A percentile compares a stretch with the other conserved stretches of the same genome.
These are phyloP conservation scores for Drosophila oshimai DNA, from an alignment of 1,140 invertebrate genomes.

Conservation along the genomic window DNA sequence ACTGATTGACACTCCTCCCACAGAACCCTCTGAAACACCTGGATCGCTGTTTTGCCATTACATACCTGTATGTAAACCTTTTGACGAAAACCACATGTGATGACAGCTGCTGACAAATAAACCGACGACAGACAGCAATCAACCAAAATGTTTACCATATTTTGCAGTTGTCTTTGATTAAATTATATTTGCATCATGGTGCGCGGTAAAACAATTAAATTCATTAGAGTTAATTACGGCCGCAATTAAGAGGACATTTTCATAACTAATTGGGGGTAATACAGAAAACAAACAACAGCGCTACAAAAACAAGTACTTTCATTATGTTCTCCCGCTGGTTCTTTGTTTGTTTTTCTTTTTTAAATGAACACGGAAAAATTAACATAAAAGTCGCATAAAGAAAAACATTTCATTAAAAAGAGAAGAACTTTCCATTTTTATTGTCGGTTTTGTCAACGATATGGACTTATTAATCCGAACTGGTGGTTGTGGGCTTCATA, in stretches of 20 bases:
- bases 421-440: not conserved
- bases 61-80: conserved; percentile 10
- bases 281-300: conserved; percentile 10
- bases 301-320: conserved; percentile 35
- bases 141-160: conserved; percentile 20
- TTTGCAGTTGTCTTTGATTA: conserved; percentile 51
- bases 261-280: conserved; percentile 60
- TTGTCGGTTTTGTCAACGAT: not conserved
- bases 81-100: conserved; percentile 39
- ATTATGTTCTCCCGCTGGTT: conserved; percentile 35
- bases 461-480: not conserved
- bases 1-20: not conserved
- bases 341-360: conserved; percentile 41
- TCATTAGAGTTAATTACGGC: conserved; percentile 68
- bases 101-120: conserved; percentile 61
- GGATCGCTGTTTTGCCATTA: conserved; percentile 13
- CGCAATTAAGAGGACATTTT: conserved; percentile 70
- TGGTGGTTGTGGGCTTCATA: not conserved
- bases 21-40: not conserved
- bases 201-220: conserved; percentile 54
- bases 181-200: conserved; percentile 42
- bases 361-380: conserved; percentile 26
- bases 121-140: conserved; percentile 25
- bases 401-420: not conserved
- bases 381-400: conserved; percentile 12